These are phyloP conservation scores for Parascotia fuliginaria DNA, from an alignment of 2,888 invertebrate genomes.

Conservation along the genomic window DNA sequence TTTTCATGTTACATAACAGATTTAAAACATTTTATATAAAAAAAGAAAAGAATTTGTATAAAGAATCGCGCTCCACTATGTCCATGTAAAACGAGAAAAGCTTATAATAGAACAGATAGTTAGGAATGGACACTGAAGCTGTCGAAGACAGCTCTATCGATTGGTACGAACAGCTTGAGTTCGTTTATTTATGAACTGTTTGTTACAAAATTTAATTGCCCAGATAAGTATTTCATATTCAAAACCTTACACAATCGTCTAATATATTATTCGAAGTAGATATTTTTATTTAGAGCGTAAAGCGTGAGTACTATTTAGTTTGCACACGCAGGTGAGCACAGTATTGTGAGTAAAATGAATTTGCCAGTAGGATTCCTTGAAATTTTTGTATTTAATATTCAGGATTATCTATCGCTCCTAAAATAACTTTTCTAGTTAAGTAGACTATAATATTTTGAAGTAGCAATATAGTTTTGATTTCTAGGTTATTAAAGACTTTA, in stretches of 20 bases:
- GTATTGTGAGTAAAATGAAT: neutral
- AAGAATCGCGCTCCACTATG: neutral
- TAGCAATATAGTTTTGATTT: no score
- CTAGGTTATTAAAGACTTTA: no score
- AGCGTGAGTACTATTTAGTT: neutral
- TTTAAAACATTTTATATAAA: neutral
- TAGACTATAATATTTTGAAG: no score
- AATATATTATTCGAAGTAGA: no score
- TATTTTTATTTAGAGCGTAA: conserved; percentile 2
- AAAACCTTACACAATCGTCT: no score
- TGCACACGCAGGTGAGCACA: neutral
- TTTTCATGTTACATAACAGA: conserved; percentile 4
- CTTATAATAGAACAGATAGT: conserved; percentile 6
- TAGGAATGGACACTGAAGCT: conserved; percentile 1
- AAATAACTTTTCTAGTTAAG: no score
- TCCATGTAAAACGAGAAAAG: neutral
- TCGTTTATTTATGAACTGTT: conserved; percentile 1
- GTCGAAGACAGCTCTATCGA: conserved; percentile 8
- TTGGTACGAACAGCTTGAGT: neutral
- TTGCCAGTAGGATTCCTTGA: no score
- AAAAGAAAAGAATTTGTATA: neutral
- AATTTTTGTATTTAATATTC: no score
- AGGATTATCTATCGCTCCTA: no score
- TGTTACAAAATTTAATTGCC: conserved; percentile 6
- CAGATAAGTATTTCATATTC: no score